Conservation (phyloP, 2,113 vertebrate genomes). For the Strix aluco region DNA sequence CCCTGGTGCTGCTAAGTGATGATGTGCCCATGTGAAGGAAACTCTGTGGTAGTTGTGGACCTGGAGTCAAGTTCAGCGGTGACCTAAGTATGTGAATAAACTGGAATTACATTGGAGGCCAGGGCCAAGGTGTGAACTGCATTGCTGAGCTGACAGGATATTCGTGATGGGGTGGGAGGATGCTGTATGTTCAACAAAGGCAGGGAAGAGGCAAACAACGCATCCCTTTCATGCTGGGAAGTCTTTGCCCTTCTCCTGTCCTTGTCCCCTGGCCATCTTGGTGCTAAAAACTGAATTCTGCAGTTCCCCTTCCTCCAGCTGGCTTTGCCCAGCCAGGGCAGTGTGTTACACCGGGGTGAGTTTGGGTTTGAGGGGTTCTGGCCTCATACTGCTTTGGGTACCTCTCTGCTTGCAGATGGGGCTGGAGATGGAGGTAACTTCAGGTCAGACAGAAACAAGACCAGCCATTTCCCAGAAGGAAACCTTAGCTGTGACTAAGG, state of each 20-base stretch:
- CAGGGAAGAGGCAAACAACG: background rate
- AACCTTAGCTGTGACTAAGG: background rate
- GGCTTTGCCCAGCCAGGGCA: background rate
- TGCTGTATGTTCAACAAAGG: background rate
- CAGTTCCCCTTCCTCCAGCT: background rate
- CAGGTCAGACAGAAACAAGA: background rate
- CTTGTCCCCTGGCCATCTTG: background rate
- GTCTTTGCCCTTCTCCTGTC: background rate
- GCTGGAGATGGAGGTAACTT: background rate
- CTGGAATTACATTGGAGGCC: background rate
- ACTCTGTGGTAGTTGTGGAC: background rate
- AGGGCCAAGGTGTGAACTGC: background rate
- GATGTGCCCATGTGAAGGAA: background rate
- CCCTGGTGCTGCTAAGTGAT: background rate
- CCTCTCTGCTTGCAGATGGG: background rate
- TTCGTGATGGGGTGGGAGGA: background rate
- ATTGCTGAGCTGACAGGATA: background rate
- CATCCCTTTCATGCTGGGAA: background rate
- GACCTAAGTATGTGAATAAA: background rate
- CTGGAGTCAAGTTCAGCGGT: background rate
- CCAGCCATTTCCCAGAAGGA: slow-evolving; percentile 5
- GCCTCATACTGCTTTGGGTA: fast-evolving
- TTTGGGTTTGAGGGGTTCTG: background rate
- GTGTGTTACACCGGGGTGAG: fast-evolving
- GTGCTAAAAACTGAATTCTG: background rate